Conservation (phyloP, 2,113 vertebrate species). For the Ammodytes dubius region DNA sequence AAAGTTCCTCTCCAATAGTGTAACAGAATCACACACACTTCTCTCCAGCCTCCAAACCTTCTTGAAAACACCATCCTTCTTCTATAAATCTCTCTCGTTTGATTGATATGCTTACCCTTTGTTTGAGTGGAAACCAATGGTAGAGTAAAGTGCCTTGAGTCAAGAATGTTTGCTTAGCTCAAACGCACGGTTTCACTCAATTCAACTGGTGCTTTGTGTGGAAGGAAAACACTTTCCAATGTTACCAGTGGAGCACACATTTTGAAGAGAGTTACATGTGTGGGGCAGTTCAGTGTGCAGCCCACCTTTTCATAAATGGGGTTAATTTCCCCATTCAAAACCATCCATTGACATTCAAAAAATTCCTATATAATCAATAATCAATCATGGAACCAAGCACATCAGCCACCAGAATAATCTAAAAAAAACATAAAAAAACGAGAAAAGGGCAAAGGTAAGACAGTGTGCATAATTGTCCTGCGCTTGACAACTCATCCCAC, state of each 20-base stretch:
- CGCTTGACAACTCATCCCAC: too few species aligned
- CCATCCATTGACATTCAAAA: too few species aligned
- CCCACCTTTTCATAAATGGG: too few species aligned
- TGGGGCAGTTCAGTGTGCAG: slow-evolving; percentile 9
- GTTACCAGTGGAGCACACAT: background rate
- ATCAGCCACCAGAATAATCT: too few species aligned
- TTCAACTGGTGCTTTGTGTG: slow-evolving; percentile 27
- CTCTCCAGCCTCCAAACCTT: slow-evolving; percentile 53
- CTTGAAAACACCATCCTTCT: slow-evolving; percentile 42
- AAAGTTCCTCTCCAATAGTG: slow-evolving; percentile 55
- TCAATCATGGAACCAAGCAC: too few species aligned
- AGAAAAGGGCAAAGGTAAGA: too few species aligned
- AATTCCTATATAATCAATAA: too few species aligned
- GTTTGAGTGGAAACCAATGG: slow-evolving; percentile 57
- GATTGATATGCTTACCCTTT: slow-evolving; percentile 60
- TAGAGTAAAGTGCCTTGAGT: slow-evolving; percentile 53
- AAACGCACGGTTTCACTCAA: background rate
- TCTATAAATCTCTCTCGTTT: slow-evolving; percentile 67
- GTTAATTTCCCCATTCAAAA: too few species aligned
- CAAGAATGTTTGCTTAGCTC: slow-evolving; percentile 41
- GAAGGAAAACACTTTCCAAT: slow-evolving; percentile 11
- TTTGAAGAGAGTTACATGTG: slow-evolving; percentile 17
- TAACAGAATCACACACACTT: slow-evolving; percentile 49
- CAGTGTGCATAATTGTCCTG: too few species aligned
- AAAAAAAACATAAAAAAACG: too few species aligned